Percentiles rank a stretch among this genome's conserved stretches.
Conservation (phyloP, 2,888 invertebrate genomes). For the Eremobia ochroleuca region DNA sequence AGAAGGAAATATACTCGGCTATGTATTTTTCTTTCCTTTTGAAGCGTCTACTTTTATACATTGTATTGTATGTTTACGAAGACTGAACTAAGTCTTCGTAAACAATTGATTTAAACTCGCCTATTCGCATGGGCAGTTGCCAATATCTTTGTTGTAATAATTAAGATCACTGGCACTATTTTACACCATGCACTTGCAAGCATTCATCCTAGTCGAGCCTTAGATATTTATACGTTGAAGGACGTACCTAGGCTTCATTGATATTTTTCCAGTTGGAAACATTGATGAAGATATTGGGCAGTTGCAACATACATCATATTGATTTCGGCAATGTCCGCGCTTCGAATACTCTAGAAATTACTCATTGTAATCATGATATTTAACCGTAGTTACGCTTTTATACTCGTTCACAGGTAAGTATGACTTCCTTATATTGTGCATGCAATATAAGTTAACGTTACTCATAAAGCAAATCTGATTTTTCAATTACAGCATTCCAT, state of each 20-base stretch:
- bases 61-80: constrained; percentile 19
- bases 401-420: constrained; percentile 49
- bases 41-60: constrained; percentile 32
- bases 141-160: constrained; percentile 25
- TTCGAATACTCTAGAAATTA: constrained; percentile 65
- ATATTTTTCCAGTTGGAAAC: constrained; percentile 38
- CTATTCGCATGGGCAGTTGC: constrained; percentile 24
- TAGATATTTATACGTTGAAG: constrained; percentile 24
- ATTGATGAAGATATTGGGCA: constrained; percentile 39
- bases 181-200: constrained; percentile 30
- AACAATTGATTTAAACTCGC: constrained; percentile 11
- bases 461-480: constrained; percentile 63
- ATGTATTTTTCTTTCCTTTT: constrained; percentile 41
- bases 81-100: not conserved
- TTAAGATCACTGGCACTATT: constrained; percentile 31
- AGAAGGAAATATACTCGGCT: constrained; percentile 21
- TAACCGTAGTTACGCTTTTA: constrained; percentile 50
- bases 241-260: constrained; percentile 36
- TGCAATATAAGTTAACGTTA: constrained; percentile 75
- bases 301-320: constrained; percentile 36
- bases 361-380: constrained; percentile 71
- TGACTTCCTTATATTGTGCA: constrained; percentile 75
- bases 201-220: constrained; percentile 36
- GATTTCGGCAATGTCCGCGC: constrained; percentile 38
- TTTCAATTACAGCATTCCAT: constrained; percentile 79